A percentile compares a stretch with the other conserved stretches of the same genome.
Conservation (phyloP, 2,113 vertebrate species). For the Rafetus swinhoei region DNA sequence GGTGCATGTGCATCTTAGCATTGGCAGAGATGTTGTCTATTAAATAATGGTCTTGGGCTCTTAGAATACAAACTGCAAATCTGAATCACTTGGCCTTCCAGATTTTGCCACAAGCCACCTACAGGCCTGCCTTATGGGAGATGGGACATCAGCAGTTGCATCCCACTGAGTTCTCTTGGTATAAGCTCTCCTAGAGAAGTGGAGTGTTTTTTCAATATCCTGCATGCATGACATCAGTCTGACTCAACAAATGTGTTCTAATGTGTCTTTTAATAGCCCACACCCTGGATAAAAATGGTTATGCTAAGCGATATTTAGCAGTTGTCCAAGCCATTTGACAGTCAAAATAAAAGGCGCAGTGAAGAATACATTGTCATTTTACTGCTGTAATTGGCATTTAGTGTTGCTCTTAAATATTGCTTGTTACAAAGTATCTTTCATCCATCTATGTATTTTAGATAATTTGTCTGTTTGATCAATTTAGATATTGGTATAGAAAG, state of each 20-base stretch:
- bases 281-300: neutral
- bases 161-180: neutral
- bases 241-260: slow-evolving; percentile 8
- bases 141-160: neutral
- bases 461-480: too few relatives aligned
- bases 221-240: neutral
- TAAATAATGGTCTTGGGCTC: neutral
- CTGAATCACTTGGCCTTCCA: slow-evolving; percentile 39
- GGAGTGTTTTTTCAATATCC: neutral
- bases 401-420: neutral
- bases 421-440: neutral
- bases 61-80: slow-evolving; percentile 20
- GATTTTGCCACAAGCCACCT: neutral
- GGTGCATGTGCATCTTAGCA: neutral
- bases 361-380: neutral
- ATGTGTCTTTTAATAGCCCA: slow-evolving; percentile 30
- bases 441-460: neutral
- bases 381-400: neutral
- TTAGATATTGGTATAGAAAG: too few relatives aligned
- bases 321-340: slow-evolving; percentile 18
- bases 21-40: neutral
- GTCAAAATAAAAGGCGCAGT: neutral
- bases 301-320: slow-evolving; percentile 36
- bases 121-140: neutral
- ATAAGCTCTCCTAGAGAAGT: neutral